Base-by-base conservation (phyloP, 2,113 vertebrate species). In the Corythornis madagascariensis region DNA sequence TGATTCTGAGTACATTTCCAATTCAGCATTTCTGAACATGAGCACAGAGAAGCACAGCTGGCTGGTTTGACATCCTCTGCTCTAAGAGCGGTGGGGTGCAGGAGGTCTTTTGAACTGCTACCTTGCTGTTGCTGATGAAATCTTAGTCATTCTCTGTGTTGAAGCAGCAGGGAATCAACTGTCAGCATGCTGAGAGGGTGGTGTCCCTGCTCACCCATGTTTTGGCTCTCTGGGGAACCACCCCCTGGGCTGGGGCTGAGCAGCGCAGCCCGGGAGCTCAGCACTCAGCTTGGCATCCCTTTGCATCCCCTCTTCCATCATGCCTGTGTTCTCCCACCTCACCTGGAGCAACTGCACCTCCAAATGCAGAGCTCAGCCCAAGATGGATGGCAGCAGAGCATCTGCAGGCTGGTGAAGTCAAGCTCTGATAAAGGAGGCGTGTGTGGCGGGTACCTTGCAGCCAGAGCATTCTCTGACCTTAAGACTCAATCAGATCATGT, bases 401-500 rank as follows among this genome's bases (percentile, higher is more conserved):
- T 45, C 53, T 89, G 22, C 42, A 60, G 56, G 47, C 72, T 83
- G 26, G 53, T 88, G 53, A 75, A 95, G 90, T 80, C 76, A 84
- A 70, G 82, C 56, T 38, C 60, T 92, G 86, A 75, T 61, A 85
- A 83, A 70, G 1, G 9, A 86, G 48, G 61, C 3, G 1, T 71
- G 16, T 35, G 33, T 14, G 2, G 15, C 6, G 13, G 6, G 47
- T 77, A 60, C 48, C 40, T 69, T 40, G 63, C 73, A 89, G 95
- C 42, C 1, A 1, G 74, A 73, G 66, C 59, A 38, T 71, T 84
- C 72, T 4, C 66, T 92, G 92, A 90, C 86, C 90, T 22, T 3
- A 17, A 40, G 55, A 43, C 52, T 86, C 94, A 65, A 28, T 94
- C 73, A 80, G 57, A 94, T 94, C 60, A 29, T 92, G 76, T 72